These are phyloP conservation scores for Poecilia wingei DNA, from an alignment of 2,797 vertebrate genomes.

Conservation along the genomic window DNA sequence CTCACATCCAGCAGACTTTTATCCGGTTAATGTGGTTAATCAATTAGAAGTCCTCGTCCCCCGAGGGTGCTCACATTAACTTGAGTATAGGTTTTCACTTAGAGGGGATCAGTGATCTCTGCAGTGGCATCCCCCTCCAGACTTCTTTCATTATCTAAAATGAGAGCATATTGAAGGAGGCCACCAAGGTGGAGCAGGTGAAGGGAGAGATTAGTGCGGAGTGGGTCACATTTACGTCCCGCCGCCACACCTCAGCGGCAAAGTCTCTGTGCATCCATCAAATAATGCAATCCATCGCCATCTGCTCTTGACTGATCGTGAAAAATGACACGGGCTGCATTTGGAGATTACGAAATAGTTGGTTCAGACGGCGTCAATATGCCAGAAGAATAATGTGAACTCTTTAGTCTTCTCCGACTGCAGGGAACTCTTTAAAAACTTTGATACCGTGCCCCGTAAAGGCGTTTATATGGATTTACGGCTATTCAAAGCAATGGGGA, in stretches of 20 bases:
- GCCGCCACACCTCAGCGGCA: conserved; percentile 42
- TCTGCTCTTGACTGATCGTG: conserved; percentile 49
- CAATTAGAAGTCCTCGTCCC: conserved; percentile 79
- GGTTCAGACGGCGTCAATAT: conserved; percentile 46
- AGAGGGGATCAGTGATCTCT: conserved; percentile 80
- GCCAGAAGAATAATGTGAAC: conserved; percentile 30
- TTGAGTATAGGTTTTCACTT: conserved; percentile 84
- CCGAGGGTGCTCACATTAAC: conserved; percentile 79
- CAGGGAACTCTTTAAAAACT: conserved; percentile 58
- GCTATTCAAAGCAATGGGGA: background rate
- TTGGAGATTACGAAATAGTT: conserved; percentile 32
- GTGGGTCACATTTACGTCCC: conserved; percentile 59
- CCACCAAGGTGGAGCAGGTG: conserved; percentile 68
- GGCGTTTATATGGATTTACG: conserved; percentile 34
- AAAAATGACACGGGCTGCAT: conserved; percentile 51
- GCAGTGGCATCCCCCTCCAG: conserved; percentile 76
- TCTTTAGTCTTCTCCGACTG: conserved; percentile 23
- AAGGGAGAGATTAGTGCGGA: conserved; percentile 42
- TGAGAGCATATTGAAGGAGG: conserved; percentile 75
- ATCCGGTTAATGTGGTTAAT: conserved; percentile 79
- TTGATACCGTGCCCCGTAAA: conserved; percentile 52
- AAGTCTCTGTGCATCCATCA: conserved; percentile 53
- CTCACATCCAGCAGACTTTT: conserved; percentile 71
- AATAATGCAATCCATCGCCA: conserved; percentile 63
- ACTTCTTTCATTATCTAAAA: conserved; percentile 81